Conservation (phyloP, 2,113 vertebrate species). For the Lagenorhynchus albirostris region DNA sequence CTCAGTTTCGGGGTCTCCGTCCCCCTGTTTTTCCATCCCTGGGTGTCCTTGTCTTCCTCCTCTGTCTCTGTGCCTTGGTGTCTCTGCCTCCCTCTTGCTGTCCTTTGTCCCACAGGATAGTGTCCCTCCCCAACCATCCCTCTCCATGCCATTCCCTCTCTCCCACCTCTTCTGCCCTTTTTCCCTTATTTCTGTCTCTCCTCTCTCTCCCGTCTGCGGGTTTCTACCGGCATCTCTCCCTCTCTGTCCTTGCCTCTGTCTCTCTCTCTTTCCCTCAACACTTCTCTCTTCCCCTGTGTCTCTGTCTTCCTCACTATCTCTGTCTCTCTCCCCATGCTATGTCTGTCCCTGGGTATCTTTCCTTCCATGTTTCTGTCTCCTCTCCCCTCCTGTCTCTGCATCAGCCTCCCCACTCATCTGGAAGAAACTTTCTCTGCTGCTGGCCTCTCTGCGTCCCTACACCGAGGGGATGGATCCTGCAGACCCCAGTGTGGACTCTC, state of each 20-base stretch:
- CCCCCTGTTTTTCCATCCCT: not conserved
- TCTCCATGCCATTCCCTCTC: rapidly evolving
- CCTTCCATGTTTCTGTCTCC: not conserved
- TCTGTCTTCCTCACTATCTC: not conserved
- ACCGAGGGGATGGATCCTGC: rapidly evolving
- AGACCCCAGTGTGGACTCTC: not conserved
- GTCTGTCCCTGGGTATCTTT: not conserved
- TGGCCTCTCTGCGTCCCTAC: not conserved
- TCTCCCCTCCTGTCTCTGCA: not conserved
- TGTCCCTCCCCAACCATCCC: too few species aligned
- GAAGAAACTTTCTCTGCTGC: not conserved
- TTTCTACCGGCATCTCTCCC: not conserved
- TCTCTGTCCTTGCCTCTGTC: too few species aligned
- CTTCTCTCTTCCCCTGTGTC: not conserved
- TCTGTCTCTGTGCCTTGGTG: not conserved
- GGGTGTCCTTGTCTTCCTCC: not conserved
- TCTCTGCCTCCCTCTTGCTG: not conserved
- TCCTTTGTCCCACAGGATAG: rapidly evolving
- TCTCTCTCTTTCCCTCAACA: rapidly evolving
- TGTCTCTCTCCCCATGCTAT: not conserved
- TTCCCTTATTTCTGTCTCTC: too few species aligned
- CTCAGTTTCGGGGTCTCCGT: rapidly evolving
- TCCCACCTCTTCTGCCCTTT: not conserved
- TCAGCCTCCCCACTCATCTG: not conserved
- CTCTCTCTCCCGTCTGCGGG: not conserved